phyloP scores from a whole-genome alignment of 2,797 vertebrate genomes.

The Lagodon rhomboides region DNA sequence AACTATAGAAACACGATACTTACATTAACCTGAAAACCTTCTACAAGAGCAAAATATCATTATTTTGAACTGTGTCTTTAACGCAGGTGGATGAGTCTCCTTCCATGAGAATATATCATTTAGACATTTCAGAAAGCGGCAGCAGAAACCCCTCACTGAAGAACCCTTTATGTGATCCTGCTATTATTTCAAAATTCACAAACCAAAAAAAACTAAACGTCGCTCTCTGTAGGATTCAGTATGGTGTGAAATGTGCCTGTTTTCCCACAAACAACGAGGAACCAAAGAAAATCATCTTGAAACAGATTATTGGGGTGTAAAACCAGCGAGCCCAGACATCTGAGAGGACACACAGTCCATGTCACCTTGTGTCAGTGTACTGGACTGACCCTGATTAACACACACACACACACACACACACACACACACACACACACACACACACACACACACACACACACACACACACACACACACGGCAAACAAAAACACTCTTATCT shows the following conservation, averaged over 20 bases:
- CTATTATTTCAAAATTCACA: neutral
- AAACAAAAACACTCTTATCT: constrained; percentile 38
- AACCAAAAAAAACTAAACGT: too few species aligned
- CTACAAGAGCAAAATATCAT: neutral
- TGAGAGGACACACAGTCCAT: neutral
- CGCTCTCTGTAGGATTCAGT: too few species aligned
- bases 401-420: constrained; percentile 14
- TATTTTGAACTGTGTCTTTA: neutral
- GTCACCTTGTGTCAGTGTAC: neutral
- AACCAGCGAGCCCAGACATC: neutral
- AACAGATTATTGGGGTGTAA: too few species aligned
- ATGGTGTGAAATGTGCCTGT: too few species aligned
- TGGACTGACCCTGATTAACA: neutral
- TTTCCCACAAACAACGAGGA: too few species aligned
- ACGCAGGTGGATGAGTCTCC: neutral
- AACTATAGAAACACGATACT: too few species aligned
- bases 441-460: constrained; percentile 12
- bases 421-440: constrained; percentile 4
- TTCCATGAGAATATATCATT: neutral
- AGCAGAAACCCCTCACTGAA: neutral
- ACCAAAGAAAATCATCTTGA: too few species aligned
- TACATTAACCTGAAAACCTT: neutral
- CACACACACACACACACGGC: constrained; percentile 12
- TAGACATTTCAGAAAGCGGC: too few species aligned
- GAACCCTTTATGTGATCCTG: neutral